Conservation (phyloP, 2,888 invertebrate species). For the Acleris laterana region DNA sequence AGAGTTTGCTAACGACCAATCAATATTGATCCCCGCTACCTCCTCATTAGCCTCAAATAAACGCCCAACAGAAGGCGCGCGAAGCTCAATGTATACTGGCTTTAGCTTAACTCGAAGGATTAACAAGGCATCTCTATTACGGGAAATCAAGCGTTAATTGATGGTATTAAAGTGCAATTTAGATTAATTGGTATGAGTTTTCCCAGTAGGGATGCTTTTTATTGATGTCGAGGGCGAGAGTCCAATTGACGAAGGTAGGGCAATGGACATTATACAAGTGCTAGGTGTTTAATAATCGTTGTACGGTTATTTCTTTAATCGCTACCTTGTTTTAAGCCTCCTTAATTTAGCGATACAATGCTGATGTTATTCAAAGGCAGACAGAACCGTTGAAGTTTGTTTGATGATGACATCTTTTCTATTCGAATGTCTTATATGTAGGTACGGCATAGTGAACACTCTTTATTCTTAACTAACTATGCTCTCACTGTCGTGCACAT, state of each 20-base stretch:
- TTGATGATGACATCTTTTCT: no score
- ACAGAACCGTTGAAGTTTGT: no score
- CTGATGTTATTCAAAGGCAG: no score
- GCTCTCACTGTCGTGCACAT: no score
- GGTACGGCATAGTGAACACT: no score
- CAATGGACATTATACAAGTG: background rate
- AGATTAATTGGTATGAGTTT: slow-evolving; percentile 55
- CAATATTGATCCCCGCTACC: slow-evolving; percentile 54
- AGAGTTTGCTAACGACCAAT: slow-evolving; percentile 60
- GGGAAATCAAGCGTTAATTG: slow-evolving; percentile 66
- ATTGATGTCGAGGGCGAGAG: slow-evolving; percentile 18
- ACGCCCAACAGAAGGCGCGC: slow-evolving; percentile 42
- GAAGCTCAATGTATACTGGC: slow-evolving; percentile 57
- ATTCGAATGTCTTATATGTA: no score
- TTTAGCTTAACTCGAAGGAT: slow-evolving; percentile 40
- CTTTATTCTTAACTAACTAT: no score
- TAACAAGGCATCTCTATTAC: slow-evolving; percentile 51
- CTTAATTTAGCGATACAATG: no score
- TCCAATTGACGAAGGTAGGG: slow-evolving; percentile 6
- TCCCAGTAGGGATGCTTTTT: slow-evolving; percentile 33
- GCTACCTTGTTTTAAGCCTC: background rate
- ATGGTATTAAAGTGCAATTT: slow-evolving; percentile 66
- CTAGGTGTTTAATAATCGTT: background rate
- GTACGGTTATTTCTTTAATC: background rate
- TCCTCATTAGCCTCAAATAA: slow-evolving; percentile 42